Conservation (phyloP, 2,797 vertebrate species). For the Mico argentatus region DNA sequence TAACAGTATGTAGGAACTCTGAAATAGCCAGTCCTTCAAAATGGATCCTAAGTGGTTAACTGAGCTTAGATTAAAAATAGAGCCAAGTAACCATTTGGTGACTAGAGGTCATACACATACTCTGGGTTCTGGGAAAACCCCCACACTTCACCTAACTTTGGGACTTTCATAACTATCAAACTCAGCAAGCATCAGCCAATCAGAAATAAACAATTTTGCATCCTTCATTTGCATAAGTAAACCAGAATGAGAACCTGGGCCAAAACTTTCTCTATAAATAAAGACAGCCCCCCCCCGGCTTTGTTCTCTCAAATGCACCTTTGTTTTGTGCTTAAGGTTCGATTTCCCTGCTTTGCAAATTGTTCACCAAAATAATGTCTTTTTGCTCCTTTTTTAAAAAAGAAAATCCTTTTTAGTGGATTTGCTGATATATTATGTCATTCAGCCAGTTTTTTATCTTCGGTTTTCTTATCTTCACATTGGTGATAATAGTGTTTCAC, state of each 20-base stretch:
- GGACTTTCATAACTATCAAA: not conserved
- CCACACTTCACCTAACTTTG: not conserved
- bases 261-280: not conserved
- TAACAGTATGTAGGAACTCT: not conserved
- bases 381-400: not conserved
- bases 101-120: not conserved
- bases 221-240: not conserved
- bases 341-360: not conserved
- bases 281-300: not conserved
- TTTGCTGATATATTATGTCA: not conserved
- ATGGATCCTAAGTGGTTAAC: not conserved
- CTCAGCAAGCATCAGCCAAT: not conserved
- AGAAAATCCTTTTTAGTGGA: not conserved
- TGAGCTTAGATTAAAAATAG: not conserved
- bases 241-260: not conserved
- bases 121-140: not conserved
- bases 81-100: not conserved
- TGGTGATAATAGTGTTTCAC: not conserved
- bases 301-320: not conserved
- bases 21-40: not conserved
- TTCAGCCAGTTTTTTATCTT: not conserved
- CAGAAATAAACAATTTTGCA: not conserved
- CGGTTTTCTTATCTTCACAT: not conserved
- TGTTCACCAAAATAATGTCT: not conserved
- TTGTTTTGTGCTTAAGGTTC: not conserved